These are phyloP conservation scores for Dicrostonyx torquatus DNA, from an alignment of 2,797 vertebrate genomes.

Conservation along the genomic window DNA sequence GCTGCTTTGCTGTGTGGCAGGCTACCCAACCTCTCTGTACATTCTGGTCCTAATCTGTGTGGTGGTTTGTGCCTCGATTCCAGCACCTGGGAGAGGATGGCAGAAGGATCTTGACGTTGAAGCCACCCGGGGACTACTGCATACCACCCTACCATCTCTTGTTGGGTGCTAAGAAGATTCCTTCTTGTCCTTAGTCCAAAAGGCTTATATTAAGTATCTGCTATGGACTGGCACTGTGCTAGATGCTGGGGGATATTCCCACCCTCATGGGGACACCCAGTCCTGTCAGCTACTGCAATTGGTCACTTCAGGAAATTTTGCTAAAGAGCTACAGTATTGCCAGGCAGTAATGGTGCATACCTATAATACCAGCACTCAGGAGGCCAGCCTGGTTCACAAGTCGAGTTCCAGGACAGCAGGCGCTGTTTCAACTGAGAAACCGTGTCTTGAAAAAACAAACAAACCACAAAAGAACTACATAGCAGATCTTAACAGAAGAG, in stretches of 20 bases:
- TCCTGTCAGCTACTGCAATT: background rate
- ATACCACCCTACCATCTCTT: background rate
- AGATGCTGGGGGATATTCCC: background rate
- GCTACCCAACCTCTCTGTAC: conserved; percentile 10
- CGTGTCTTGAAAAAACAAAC: background rate
- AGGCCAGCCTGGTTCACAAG: background rate
- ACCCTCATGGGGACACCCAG: background rate
- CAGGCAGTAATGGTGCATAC: background rate
- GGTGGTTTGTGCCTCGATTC: background rate
- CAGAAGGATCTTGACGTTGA: background rate
- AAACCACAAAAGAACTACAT: background rate
- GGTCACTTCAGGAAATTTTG: background rate
- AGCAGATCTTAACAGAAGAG: background rate
- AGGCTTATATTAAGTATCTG: background rate
- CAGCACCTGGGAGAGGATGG: background rate
- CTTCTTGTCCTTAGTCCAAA: background rate
- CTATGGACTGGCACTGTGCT: background rate
- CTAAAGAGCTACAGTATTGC: background rate
- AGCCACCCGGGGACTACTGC: background rate
- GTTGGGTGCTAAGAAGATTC: background rate
- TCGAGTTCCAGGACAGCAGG: background rate
- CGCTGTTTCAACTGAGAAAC: background rate
- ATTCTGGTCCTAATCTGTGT: background rate
- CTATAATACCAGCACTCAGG: background rate
- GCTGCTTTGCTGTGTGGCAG: background rate